phyloP scores from a whole-genome alignment of 2,797 vertebrate genomes.

The Pangasius sanitwongsei region DNA sequence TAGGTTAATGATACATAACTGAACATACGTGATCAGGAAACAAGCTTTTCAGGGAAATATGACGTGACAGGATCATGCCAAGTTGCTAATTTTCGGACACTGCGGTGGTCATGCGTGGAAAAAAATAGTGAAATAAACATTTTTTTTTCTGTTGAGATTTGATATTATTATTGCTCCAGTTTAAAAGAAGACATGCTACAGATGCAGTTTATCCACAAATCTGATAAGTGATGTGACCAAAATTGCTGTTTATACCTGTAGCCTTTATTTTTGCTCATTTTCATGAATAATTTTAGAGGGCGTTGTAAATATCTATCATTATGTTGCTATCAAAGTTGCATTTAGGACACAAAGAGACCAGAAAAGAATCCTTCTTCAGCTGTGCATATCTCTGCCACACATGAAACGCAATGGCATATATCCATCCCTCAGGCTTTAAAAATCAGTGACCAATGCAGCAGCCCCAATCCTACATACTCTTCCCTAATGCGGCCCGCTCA shows the following conservation, averaged over 20 bases:
- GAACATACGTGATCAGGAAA: not conserved
- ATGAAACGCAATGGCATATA: constrained; percentile 7
- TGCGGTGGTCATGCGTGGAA: not conserved
- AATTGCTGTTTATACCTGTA: not conserved
- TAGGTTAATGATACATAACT: too few species aligned
- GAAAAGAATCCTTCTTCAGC: not conserved
- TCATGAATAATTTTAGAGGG: not conserved
- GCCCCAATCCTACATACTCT: constrained; percentile 71
- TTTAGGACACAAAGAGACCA: not conserved
- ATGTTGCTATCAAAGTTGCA: not conserved
- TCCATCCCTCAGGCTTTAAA: constrained; percentile 68
- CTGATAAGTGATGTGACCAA: too few species aligned
- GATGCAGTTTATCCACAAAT: not conserved
- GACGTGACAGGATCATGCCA: not conserved
- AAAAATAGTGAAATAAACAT: not conserved
- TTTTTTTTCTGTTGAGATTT: not conserved
- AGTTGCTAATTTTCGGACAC: not conserved
- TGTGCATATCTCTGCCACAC: constrained; percentile 5
- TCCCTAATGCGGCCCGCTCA: constrained; percentile 73
- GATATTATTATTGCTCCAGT: not conserved
- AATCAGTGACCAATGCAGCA: constrained; percentile 50
- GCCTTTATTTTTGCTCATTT: not conserved
- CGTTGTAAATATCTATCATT: not conserved
- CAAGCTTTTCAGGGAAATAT: not conserved
- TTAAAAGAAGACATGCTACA: not conserved